A percentile compares a stretch with the other conserved stretches of the same genome.
These are phyloP conservation scores for Pseudomugil gertrudae DNA, from an alignment of 2,797 vertebrate species.

Conservation along the genomic window DNA sequence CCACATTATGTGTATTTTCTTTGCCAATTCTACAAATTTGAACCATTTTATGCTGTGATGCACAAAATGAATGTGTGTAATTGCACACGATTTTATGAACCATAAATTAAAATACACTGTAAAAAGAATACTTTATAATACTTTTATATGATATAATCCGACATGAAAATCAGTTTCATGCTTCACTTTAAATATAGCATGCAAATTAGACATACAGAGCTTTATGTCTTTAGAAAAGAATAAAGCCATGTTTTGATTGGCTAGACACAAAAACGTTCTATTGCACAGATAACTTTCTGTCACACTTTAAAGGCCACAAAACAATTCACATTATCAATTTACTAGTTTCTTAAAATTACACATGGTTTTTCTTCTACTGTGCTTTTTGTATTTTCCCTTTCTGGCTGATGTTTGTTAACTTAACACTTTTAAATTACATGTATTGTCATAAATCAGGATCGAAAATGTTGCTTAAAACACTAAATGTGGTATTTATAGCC, in stretches of 20 bases:
- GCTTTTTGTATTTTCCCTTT: constrained; percentile 18
- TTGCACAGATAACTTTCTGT: constrained; percentile 14
- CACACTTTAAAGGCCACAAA: constrained; percentile 64
- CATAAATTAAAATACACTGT: not conserved
- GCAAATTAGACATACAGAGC: not conserved
- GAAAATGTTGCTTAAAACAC: constrained; percentile 3
- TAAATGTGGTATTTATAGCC: not conserved
- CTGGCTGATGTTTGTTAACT: not conserved
- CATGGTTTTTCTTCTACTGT: not conserved
- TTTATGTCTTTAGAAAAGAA: constrained; percentile 27
- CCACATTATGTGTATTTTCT: not conserved
- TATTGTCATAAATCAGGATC: not conserved
- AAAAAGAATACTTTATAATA: too few species aligned
- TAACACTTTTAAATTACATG: not conserved
- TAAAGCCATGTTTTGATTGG: not conserved
- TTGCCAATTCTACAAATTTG: too few species aligned
- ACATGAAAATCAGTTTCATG: not conserved
- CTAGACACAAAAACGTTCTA: constrained; percentile 17
- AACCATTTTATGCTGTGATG: too few species aligned
- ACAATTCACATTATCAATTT: constrained; percentile 37
- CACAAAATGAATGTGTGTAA: not conserved
- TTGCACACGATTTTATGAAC: not conserved
- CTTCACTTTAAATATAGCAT: constrained; percentile 30
- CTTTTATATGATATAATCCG: not conserved
- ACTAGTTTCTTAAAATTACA: constrained; percentile 13